phyloP scores from a whole-genome alignment of 2,888 invertebrate species.

The Leptinotarsa rubiginosa region DNA sequence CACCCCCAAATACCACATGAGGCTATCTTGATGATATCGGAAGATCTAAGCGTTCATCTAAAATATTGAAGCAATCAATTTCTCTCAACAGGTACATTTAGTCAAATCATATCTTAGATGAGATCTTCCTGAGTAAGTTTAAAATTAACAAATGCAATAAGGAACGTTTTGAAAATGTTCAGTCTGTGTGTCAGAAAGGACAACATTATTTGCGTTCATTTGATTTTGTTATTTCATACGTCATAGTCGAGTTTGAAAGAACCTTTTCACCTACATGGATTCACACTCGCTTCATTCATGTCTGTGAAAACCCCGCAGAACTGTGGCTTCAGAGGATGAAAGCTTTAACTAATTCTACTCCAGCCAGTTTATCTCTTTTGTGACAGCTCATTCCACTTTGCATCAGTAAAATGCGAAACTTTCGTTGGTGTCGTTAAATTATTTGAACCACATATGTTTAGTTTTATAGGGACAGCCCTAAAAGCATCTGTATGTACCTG shows the following conservation, averaged over 20 bases:
- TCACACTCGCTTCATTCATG: slow-evolving; percentile 53
- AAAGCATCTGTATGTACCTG: not conserved
- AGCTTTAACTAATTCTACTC: slow-evolving; percentile 45
- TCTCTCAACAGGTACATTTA: no score
- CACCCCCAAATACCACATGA: no score
- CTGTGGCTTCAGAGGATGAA: slow-evolving; percentile 41
- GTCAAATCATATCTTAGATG: no score
- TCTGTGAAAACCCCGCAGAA: slow-evolving; percentile 25
- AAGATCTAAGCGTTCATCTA: no score
- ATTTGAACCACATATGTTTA: slow-evolving; percentile 9
- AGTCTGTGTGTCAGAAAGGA: not conserved
- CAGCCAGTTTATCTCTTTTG: slow-evolving; percentile 31
- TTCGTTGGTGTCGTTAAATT: slow-evolving; percentile 4
- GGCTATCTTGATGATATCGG: no score
- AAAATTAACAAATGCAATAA: not conserved
- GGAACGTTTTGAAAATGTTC: not conserved
- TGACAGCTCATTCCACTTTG: slow-evolving; percentile 23
- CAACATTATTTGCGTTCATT: not conserved
- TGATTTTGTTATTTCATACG: not conserved
- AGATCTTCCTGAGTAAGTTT: no score
- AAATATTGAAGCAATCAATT: no score
- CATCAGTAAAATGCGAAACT: slow-evolving; percentile 20
- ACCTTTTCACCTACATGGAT: slow-evolving; percentile 53
- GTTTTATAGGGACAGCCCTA: not conserved
- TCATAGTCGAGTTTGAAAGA: not conserved